Base-by-base conservation (phyloP, 2,113 vertebrate genomes). In the Marcusenius ussheri region DNA sequence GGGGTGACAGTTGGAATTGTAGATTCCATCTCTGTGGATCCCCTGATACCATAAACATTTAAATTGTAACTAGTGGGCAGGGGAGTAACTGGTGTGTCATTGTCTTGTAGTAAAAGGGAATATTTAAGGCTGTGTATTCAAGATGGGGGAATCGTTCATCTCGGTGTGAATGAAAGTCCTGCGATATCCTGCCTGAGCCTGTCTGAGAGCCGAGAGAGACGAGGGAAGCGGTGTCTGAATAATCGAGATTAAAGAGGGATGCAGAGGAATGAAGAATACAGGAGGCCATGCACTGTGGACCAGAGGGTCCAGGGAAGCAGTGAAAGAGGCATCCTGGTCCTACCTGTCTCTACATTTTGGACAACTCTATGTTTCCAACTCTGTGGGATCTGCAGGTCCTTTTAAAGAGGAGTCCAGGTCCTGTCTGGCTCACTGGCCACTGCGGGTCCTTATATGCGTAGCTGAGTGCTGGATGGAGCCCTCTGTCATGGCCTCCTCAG, bases 171-270 rank as follows among this genome's bases (percentile, higher is more conserved):
- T 19, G 47, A 51, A 51, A 42, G 10, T 89, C 27, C 45, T 66
- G 9, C 62, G 11, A 42, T 17, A 0, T 80, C 45, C 89, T 35
- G 74, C 53, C n/a, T 62, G 8, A 35, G 87, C 47, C 8, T 53
- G 27, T 56, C 85, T 51, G 90, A 49, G 66, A 83, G 51, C 5
- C 0, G 5, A 27, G 77, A 70, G 92, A 31, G n/a, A 24, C 8
- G 56, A 90, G 89, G 24, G 56, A 24, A 47, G 21, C 13, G 88
- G 88, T 91, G 85, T 89, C 74, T 83, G 88, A 89, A 21, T 17
- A 45, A 87, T 27, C 35, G 27, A 62, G 31, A 90, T 1, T 35
- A 7, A 17, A 88, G 24, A 13, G 8, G 15, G 11, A 58, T 39
- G 49, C 17, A 3, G 7, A 62, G n/a, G 53, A 21, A 58, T 70